phyloP scores from a whole-genome alignment of 2,797 vertebrate species.

The Glyptemys insculpta region DNA sequence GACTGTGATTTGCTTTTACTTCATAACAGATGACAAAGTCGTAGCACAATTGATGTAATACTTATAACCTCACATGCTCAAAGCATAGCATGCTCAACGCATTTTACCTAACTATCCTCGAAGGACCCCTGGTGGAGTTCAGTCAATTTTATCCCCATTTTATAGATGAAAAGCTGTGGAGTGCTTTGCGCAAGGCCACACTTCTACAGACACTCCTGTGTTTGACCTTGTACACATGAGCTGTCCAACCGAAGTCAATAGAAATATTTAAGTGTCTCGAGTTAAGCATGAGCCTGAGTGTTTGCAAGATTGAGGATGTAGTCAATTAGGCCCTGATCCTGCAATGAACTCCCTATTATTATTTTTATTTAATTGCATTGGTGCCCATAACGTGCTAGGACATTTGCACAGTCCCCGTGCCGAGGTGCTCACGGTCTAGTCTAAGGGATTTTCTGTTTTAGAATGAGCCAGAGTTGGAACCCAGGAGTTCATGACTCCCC shows the following conservation, averaged over 20 bases:
- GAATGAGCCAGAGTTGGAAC: background rate
- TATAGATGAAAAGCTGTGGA: background rate
- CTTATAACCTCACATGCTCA: background rate
- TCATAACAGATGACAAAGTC: background rate
- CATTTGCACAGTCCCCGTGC: background rate
- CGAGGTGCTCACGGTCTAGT: rapidly evolving
- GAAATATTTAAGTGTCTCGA: background rate
- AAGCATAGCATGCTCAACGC: background rate
- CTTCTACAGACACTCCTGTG: background rate
- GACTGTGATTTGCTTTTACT: background rate
- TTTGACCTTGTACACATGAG: background rate
- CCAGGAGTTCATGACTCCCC: background rate
- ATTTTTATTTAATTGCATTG: background rate
- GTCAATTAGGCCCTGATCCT: background rate
- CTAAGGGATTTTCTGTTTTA: background rate
- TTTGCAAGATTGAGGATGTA: background rate
- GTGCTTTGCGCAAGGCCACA: background rate
- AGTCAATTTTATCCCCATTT: background rate
- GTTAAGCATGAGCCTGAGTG: background rate
- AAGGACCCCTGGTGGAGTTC: background rate
- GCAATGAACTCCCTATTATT: background rate
- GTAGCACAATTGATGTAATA: background rate
- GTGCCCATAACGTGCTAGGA: background rate
- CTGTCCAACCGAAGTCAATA: background rate
- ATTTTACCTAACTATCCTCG: background rate